Conservation (phyloP, 2,888 invertebrate genomes). For the Lacanobia wlatinum region DNA sequence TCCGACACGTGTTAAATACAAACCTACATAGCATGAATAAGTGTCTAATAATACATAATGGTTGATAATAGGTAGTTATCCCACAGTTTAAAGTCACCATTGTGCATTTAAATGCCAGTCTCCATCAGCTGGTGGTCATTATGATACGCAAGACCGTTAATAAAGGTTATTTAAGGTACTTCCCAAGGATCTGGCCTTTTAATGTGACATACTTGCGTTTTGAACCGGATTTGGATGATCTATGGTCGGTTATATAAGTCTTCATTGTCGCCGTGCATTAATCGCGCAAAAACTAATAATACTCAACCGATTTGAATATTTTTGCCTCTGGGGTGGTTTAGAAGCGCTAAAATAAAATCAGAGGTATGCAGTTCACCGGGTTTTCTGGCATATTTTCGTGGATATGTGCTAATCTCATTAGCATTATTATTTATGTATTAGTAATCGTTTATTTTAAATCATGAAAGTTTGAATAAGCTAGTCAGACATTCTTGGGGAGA, state of each 20-base stretch:
- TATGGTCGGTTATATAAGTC: not conserved
- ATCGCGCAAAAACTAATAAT: no score
- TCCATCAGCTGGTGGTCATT: slow-evolving; percentile 16
- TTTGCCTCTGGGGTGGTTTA: no score
- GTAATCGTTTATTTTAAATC: no score
- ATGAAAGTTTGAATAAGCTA: no score
- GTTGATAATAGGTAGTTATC: not conserved
- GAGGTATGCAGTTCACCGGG: no score
- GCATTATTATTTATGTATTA: no score
- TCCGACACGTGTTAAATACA: slow-evolving; percentile 7
- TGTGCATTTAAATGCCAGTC: slow-evolving; percentile 22
- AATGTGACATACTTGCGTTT: not conserved
- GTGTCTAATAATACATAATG: slow-evolving; percentile 22
- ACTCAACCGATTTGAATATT: no score
- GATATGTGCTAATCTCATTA: no score
- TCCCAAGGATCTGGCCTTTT: slow-evolving; percentile 27
- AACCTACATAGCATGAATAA: slow-evolving; percentile 11
- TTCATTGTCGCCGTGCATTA: not conserved
- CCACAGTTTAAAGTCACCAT: slow-evolving; percentile 24
- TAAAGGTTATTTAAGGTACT: slow-evolving; percentile 7
- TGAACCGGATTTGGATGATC: not conserved
- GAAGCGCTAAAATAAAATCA: no score
- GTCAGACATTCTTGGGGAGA: no score
- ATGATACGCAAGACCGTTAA: not conserved
- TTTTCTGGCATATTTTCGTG: no score